These are phyloP conservation scores for Protonibea diacanthus DNA, from an alignment of 2,797 vertebrate genomes.

Conservation along the genomic window DNA sequence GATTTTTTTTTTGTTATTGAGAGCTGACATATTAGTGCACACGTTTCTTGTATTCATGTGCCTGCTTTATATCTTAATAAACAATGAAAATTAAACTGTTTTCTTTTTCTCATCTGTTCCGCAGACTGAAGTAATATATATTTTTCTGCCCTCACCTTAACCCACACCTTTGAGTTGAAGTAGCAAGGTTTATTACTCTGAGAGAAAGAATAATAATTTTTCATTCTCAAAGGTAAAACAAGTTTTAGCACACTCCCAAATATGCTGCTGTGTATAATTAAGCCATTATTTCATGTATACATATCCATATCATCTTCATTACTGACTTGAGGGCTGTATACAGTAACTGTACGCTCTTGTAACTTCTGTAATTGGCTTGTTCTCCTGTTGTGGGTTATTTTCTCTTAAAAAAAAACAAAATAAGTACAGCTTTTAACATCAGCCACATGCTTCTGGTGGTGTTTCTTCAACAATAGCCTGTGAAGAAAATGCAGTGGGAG, in stretches of 20 bases:
- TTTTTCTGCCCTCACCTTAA: background rate
- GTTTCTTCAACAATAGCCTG: slow-evolving; percentile 27
- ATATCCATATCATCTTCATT: slow-evolving; percentile 22
- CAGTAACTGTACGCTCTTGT: slow-evolving; percentile 21
- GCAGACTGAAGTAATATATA: slow-evolving; percentile 1
- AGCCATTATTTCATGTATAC: slow-evolving; percentile 24
- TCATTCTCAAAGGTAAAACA: slow-evolving; percentile 20
- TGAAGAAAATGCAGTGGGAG: slow-evolving; percentile 15
- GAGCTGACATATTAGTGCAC: slow-evolving; percentile 75
- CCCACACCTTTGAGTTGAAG: background rate
- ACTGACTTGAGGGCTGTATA: slow-evolving; percentile 26
- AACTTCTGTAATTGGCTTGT: slow-evolving; percentile 33
- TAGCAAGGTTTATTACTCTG: background rate
- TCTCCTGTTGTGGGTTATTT: slow-evolving; percentile 31
- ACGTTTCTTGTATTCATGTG: slow-evolving; percentile 74
- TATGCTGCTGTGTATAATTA: slow-evolving; percentile 43
- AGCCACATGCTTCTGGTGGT: slow-evolving; percentile 15
- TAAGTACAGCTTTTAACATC: slow-evolving; percentile 39
- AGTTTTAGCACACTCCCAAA: slow-evolving; percentile 4
- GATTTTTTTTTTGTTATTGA: slow-evolving; percentile 67
- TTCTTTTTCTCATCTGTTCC: background rate
- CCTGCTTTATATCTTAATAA: slow-evolving; percentile 83
- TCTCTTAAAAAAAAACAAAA: background rate
- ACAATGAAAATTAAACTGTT: slow-evolving; percentile 55
- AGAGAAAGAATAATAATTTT: background rate